Evolutionary conservation across 2,113 vertebrate species (phyloP), one percentile per base, ranked within the genome.

Genomic region (Pseudorasbora parva): DNA sequence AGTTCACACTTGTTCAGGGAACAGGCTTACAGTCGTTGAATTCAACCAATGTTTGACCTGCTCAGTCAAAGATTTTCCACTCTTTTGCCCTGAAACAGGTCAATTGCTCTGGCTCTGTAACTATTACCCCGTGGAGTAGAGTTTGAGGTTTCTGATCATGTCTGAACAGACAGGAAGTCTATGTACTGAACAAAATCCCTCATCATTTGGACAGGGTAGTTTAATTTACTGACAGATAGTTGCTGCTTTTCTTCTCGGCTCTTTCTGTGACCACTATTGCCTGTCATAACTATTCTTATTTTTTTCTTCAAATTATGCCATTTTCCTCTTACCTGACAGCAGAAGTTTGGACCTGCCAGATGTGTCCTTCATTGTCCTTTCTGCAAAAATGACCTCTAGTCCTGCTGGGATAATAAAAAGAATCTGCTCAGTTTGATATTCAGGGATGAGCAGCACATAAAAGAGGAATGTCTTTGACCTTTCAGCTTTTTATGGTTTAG

Each of bases 401-500:
- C 80, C 81, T 82, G 37, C 45, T 72, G 80, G 64, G 81, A 78
- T 23, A 43, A 43, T 71, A 73, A 80, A 80, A 57, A 69, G 7
- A 7, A 71, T 27, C 47, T 56, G 54, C 66, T 86, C 15, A 49
- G 84, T 57, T 74, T 60, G 66, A 85, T 74, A 79, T 79, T 78
- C 68, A 81, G 72, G 75, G 76, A 69, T 83, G 78, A 88, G 62
- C 84, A 68, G 23, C 49, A n/a, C 84, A 81, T 87, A 68, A 88
- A 88, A 69, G 59, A 77, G 57, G 8, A 73, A 82, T 41, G 30
- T 37, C 10, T 79, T 41, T 79, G 77, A 82, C 62, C 78, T 86
- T 81, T 86, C 66, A 17, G 69, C 19, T 81, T 47, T 82, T 59
- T 80, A 85, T 85, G 59, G 68, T 68, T 69, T 73, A 78, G 86